These are phyloP conservation scores for Muscidifurax raptorellus DNA, from an alignment of 1,140 invertebrate species.

Conservation along the genomic window DNA sequence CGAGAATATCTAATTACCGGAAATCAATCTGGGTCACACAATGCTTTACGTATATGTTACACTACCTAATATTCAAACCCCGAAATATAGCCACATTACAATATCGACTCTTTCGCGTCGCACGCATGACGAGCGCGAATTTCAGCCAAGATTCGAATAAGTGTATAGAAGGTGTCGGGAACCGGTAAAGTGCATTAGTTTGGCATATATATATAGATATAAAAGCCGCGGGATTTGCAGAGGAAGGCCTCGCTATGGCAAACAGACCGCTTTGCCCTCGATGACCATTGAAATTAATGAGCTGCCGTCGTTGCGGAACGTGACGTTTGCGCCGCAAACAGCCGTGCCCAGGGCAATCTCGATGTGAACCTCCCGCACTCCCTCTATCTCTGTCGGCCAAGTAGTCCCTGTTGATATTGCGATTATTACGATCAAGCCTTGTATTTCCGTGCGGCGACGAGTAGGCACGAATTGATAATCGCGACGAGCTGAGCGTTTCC, in stretches of 20 bases:
- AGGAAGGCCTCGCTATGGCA: neutral
- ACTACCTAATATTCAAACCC: no score
- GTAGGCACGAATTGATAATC: constrained; percentile 16
- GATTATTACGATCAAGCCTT: constrained; percentile 46
- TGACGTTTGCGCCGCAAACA: constrained; percentile 68
- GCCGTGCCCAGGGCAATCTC: constrained; percentile 49
- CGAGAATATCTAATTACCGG: no score
- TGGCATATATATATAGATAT: no score
- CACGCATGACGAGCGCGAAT: neutral
- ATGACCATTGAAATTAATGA: constrained; percentile 70
- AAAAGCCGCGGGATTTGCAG: constrained; percentile 9
- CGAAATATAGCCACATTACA: no score
- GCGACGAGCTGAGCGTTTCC: neutral
- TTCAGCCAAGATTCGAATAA: neutral
- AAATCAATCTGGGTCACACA: no score
- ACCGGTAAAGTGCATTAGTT: neutral
- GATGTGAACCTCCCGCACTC: constrained; percentile 37
- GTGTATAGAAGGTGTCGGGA: neutral
- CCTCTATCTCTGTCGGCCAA: constrained; percentile 8
- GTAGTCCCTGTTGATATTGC: constrained; percentile 48
- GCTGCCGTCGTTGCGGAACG: constrained; percentile 64
- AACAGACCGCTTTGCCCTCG: constrained; percentile 40
- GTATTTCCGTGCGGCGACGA: constrained; percentile 5
- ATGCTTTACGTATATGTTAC: no score
- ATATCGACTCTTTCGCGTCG: neutral